Evolutionary conservation across 2,797 vertebrate species (phyloP), one percentile per base, ranked within the genome.

Genomic region (Zenarchopterus dispar): DNA sequence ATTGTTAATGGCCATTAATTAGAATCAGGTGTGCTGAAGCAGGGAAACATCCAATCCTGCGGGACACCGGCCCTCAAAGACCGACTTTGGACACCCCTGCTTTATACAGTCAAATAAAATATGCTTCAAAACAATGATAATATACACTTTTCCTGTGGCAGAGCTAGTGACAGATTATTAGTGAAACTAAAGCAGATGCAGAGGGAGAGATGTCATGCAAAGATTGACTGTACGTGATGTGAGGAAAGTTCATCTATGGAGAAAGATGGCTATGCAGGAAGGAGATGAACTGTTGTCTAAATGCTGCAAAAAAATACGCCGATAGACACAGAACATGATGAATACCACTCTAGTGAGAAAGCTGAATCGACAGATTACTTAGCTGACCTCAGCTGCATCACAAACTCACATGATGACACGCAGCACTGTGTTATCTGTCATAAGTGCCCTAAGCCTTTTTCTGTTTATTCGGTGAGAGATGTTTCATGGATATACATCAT

Each of bases 361-460:
- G 66, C 68, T 81, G 78, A 84, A 55, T 77, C 53, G 31, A 62
- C 75, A 56, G 26, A 67, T 49, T n/a, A 50, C 49, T 64, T 42
- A 22, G 46, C 56, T 67, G 77, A 83, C 68, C 58, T 74, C 75
- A 77, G 68, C 72, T 73, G 70, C 57, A 45, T 62, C 54, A 77
- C 50, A 62, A 23, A 19, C 60, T 70, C 45, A 63, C 33, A 39
- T 22, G 42, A 24, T 71, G 67, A 75, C 61, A 60, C 18, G 51
- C 13, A 41, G 16, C 53, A 44, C 49, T 56, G 39, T 55, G 48
- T 23, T 66, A 66, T 53, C 41, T 16, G 19, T 59, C 62, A 70
- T 48, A 33, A 41, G 39, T 36, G 80, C 84, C 82, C 49, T 13
- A 18, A 77, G 80, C 73, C 28, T 24, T 60, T 47, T 42, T 22